Evolutionary conservation across 2,113 vertebrate species (phyloP).

Genomic region (Tursiops truncatus): DNA sequence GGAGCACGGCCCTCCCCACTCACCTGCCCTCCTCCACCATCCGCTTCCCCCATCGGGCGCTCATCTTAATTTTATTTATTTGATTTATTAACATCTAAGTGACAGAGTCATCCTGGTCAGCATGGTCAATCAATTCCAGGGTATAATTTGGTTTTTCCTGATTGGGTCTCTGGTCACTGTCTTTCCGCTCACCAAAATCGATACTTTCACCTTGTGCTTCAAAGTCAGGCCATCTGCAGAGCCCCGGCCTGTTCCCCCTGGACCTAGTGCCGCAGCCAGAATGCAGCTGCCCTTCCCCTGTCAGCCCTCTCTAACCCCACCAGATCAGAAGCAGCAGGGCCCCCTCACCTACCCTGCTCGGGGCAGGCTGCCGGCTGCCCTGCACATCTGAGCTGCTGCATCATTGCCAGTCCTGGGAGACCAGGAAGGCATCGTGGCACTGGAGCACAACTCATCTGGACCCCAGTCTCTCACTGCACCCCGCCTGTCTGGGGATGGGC

Average conservation of each 20-base stretch:
- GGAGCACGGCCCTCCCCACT: rapidly evolving
- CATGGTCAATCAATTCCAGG: slow-evolving; percentile 92
- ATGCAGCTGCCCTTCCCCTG: rapidly evolving
- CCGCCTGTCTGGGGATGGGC: neutral
- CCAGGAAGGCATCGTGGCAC: neutral
- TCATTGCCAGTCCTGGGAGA: neutral
- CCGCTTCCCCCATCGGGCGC: neutral
- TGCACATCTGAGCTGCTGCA: neutral
- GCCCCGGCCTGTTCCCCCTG: neutral
- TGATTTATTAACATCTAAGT: slow-evolving; percentile 90
- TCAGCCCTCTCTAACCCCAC: neutral
- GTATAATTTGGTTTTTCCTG: slow-evolving; percentile 93
- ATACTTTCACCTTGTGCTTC: slow-evolving; percentile 89
- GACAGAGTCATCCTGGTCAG: slow-evolving; percentile 85
- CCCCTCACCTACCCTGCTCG: neutral
- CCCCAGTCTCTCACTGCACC: neutral
- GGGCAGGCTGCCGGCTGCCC: neutral
- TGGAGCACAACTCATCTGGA: neutral
- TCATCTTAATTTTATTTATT: slow-evolving; percentile 81
- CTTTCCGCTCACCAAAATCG: slow-evolving; percentile 87
- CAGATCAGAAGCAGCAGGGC: neutral
- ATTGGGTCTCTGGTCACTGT: slow-evolving; percentile 87
- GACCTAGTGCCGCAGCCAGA: neutral
- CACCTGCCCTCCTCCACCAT: neutral
- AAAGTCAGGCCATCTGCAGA: slow-evolving; percentile 57